Conservation (phyloP, 2,888 invertebrate species). For the Rhingia rostrata region DNA sequence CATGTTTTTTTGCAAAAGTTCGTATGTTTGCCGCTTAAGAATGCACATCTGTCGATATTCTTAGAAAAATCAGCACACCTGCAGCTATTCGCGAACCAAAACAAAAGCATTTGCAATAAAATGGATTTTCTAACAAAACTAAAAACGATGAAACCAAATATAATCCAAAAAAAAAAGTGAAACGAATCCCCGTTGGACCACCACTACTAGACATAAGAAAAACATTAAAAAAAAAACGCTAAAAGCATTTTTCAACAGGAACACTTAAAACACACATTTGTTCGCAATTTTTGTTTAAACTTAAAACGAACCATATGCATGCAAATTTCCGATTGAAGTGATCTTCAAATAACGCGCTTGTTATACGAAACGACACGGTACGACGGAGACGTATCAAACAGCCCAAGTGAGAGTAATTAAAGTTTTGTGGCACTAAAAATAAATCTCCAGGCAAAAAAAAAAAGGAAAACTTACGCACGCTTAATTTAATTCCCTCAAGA, state of each 20-base stretch:
- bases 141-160: no score
- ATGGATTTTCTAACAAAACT: no score
- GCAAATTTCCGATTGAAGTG: neutral
- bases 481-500: slow-evolving; percentile 27
- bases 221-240: slow-evolving; percentile 4
- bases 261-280: slow-evolving; percentile 30
- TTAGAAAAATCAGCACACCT: no score
- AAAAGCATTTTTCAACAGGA: slow-evolving; percentile 54
- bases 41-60: no score
- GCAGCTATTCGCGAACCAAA: no score
- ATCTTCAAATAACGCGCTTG: slow-evolving; percentile 14
- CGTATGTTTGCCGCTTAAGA: no score
- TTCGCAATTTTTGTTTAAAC: slow-evolving; percentile 8
- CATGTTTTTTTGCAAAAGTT: no score
- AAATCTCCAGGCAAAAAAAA: slow-evolving; percentile 10
- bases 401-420: slow-evolving; percentile 14
- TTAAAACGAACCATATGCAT: slow-evolving; percentile 42
- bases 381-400: neutral
- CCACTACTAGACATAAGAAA: neutral
- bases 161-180: neutral
- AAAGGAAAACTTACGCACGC: neutral
- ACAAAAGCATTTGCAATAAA: no score
- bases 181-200: neutral
- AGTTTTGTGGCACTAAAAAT: slow-evolving; percentile 23
- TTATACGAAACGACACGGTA: neutral